Conservation (phyloP, 2,888 invertebrate genomes). For the Emmelina monodactyla region DNA sequence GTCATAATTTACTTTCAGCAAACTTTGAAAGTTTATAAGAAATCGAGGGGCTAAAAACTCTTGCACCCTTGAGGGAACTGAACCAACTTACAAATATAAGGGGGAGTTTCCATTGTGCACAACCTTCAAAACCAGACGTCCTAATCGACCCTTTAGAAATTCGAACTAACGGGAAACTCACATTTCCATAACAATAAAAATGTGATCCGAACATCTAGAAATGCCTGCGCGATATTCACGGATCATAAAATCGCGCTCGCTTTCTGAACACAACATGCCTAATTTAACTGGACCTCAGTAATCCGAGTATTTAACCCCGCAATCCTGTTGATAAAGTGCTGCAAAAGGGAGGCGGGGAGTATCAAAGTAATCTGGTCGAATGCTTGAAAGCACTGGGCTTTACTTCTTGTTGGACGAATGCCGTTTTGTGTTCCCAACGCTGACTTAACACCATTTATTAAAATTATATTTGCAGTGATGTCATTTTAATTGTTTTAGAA, state of each 20-base stretch:
- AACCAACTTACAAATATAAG: conserved; percentile 53
- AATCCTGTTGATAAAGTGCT: neutral
- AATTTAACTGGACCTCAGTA: conserved; percentile 45
- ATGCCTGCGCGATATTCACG: conserved; percentile 64
- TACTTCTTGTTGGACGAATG: conserved; percentile 33
- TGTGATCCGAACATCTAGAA: conserved; percentile 64
- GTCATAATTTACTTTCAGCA: conserved; percentile 40
- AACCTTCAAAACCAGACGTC: conserved; percentile 64
- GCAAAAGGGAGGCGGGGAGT: conserved; percentile 23
- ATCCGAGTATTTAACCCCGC: conserved; percentile 9
- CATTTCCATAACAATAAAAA: conserved; percentile 67
- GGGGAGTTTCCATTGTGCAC: conserved; percentile 46
- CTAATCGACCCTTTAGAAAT: conserved; percentile 66
- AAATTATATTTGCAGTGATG: conserved; percentile 23
- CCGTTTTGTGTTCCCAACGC: conserved; percentile 33
- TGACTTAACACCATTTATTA: conserved; percentile 27
- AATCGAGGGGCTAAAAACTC: conserved; percentile 36
- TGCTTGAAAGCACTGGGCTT: conserved; percentile 31
- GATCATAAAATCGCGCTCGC: conserved; percentile 60
- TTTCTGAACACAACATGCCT: conserved; percentile 41
- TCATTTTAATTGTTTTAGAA: conserved; percentile 19
- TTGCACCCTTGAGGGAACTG: conserved; percentile 33
- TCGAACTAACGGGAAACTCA: conserved; percentile 64
- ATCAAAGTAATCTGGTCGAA: conserved; percentile 39
- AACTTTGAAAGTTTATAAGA: conserved; percentile 44